Conservation (phyloP, 2,797 vertebrate species). For the Mus caroli region DNA sequence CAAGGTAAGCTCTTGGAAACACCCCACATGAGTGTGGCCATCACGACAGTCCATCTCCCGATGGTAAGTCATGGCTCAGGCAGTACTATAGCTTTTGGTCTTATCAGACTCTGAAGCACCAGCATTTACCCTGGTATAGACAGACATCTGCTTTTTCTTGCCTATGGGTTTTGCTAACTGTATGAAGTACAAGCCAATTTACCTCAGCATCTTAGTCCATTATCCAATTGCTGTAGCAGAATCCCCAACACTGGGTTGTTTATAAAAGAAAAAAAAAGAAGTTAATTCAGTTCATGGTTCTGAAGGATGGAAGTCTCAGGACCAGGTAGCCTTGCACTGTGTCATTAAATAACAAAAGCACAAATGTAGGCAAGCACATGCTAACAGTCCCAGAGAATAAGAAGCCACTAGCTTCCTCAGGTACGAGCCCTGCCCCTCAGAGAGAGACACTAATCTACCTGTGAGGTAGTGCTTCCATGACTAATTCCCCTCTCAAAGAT, state of each 20-base stretch:
- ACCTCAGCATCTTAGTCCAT: background rate
- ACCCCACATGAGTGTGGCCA: accelerated
- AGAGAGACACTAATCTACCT: background rate
- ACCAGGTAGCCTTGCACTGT: background rate
- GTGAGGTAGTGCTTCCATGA: background rate
- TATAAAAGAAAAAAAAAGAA: background rate
- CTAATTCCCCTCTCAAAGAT: background rate
- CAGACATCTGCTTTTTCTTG: accelerated
- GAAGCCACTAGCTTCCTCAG: background rate
- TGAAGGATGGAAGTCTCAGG: background rate
- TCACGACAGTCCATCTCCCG: background rate
- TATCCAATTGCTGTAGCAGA: background rate
- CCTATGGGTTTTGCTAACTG: background rate
- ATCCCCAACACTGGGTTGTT: background rate
- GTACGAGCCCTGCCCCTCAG: background rate
- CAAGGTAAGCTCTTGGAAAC: slow-evolving; percentile 51
- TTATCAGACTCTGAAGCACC: background rate
- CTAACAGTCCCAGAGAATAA: background rate
- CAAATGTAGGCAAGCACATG: background rate
- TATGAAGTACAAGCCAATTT: background rate
- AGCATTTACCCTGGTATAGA: background rate
- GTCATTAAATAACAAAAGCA: background rate
- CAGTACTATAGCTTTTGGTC: background rate
- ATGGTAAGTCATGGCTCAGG: slow-evolving; percentile 32
- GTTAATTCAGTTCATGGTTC: background rate